Conservation (phyloP, 2,888 invertebrate genomes). For the Hypercompe scribonia region DNA sequence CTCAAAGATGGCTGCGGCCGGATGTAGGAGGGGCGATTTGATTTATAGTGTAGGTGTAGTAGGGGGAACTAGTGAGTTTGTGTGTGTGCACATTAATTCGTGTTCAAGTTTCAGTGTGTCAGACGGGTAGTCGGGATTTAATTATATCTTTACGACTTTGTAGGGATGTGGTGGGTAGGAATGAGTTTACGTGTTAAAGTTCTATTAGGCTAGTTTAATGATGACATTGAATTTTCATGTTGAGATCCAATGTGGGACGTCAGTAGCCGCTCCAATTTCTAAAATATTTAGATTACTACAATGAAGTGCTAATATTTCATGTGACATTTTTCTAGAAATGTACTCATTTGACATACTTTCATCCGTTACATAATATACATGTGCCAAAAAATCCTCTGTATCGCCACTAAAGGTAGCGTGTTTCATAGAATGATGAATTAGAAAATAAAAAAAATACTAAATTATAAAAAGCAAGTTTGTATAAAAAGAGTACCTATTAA, state of each 20-base stretch:
- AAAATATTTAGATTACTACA: background rate
- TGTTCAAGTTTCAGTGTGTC: conserved; percentile 43
- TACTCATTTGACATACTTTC: too few species aligned
- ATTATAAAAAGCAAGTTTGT: too few species aligned
- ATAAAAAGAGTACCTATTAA: too few species aligned
- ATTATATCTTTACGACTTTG: conserved; percentile 33
- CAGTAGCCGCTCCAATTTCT: too few species aligned
- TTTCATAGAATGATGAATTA: too few species aligned
- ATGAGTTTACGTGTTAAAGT: background rate
- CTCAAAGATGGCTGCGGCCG: conserved; percentile 85
- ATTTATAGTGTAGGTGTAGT: conserved; percentile 75
- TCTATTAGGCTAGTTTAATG: background rate
- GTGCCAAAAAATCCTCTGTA: too few species aligned
- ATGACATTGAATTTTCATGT: background rate
- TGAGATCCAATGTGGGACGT: background rate
- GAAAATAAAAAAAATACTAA: too few species aligned
- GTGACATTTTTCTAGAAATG: too few species aligned
- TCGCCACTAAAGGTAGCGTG: too few species aligned
- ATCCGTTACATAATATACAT: too few species aligned
- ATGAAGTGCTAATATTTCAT: background rate
- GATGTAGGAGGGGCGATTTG: conserved; percentile 82
- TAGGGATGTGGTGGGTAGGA: conserved; percentile 11
- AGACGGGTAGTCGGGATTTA: conserved; percentile 23
- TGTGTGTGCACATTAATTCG: conserved; percentile 43
- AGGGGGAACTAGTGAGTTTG: conserved; percentile 42